Evolutionary conservation across 2,113 vertebrate genomes (phyloP).

Genomic region (Dolichallabes microphthalmus): DNA sequence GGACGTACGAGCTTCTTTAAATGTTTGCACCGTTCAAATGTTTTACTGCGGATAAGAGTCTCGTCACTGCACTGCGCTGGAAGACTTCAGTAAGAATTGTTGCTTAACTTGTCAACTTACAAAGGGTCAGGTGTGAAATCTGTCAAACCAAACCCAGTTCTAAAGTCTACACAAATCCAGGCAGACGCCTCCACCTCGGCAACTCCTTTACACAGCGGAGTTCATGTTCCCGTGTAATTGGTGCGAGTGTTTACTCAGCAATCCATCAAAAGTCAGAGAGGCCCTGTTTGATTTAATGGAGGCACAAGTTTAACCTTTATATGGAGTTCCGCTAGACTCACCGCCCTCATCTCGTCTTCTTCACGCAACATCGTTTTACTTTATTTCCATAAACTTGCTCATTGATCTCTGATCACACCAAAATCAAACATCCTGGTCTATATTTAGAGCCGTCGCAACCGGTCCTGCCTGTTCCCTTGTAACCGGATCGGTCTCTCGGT

Average conservation of each 20-base stretch:
- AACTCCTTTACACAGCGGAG: constrained; percentile 48
- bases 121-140: constrained; percentile 24
- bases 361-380: not conserved
- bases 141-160: constrained; percentile 33
- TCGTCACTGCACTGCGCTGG: too few species aligned
- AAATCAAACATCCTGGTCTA: not conserved
- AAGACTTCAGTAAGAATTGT: not conserved
- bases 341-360: not conserved
- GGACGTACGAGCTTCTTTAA: too few species aligned
- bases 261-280: constrained; percentile 56
- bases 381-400: not conserved
- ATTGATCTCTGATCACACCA: not conserved
- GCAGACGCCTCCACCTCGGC: constrained; percentile 29
- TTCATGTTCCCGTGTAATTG: constrained; percentile 52
- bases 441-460: not conserved
- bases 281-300: constrained; percentile 49
- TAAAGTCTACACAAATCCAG: constrained; percentile 42
- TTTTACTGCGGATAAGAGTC: too few species aligned
- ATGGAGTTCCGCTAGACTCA: not conserved
- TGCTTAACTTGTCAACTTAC: not conserved
- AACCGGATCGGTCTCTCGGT: constrained; percentile 37
- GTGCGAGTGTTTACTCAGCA: constrained; percentile 50
- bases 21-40: too few species aligned
- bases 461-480: not conserved
- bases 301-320: constrained; percentile 42